Percentiles rank a stretch among this genome's conserved stretches.
These are phyloP conservation scores for Mixornis gularis DNA, from an alignment of 2,113 vertebrate species.

Conservation along the genomic window DNA sequence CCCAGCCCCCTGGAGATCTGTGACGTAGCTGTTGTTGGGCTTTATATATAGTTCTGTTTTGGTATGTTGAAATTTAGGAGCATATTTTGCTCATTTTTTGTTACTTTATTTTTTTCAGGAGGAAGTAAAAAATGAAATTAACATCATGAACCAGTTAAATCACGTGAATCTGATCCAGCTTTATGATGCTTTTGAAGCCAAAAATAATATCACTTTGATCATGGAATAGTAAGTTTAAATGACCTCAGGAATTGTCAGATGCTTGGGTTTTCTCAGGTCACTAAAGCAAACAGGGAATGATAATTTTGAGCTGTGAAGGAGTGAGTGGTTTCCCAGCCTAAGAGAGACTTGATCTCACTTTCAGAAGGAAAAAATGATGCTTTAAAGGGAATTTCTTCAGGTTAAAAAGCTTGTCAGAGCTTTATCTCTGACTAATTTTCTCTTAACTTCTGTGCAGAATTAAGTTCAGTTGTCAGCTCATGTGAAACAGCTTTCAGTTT, in stretches of 20 bases:
- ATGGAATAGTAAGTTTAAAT: constrained; percentile 86
- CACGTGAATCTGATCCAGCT: constrained; percentile 87
- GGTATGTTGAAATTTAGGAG: neutral
- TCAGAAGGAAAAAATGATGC: neutral
- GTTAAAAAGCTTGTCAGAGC: neutral
- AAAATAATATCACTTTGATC: constrained; percentile 80
- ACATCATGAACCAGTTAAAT: constrained; percentile 87
- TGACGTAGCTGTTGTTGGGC: neutral
- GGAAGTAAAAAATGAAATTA: constrained; percentile 88
- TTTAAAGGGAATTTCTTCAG: neutral
- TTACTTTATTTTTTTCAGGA: constrained; percentile 66
- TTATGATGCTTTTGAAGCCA: constrained; percentile 87
- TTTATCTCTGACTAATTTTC: neutral
- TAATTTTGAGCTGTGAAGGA: neutral
- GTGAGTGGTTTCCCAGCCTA: neutral
- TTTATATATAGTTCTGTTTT: neutral
- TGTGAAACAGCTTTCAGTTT: neutral
- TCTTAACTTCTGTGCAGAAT: neutral
- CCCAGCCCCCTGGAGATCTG: neutral
- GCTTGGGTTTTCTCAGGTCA: neutral
- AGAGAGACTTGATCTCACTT: neutral
- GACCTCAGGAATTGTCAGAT: neutral
- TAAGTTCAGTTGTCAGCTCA: neutral
- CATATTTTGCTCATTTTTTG: neutral
- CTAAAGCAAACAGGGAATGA: neutral